phyloP scores from a whole-genome alignment of 2,888 invertebrate species.

The Dasysyrphus tricinctus region DNA sequence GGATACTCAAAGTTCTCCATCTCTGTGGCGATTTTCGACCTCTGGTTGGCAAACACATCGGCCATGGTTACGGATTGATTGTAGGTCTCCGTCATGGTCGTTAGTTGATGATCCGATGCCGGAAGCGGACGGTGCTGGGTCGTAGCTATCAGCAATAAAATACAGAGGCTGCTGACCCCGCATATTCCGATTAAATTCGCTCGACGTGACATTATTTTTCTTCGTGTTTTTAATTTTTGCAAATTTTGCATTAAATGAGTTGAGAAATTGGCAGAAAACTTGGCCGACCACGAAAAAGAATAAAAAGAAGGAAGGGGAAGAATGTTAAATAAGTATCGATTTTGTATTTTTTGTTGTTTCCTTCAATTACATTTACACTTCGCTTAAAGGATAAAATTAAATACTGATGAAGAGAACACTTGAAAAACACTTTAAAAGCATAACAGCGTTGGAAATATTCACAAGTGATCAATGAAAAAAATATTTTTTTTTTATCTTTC shows the following conservation, averaged over 20 bases:
- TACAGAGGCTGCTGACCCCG: conserved; percentile 83
- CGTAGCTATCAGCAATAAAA: conserved; percentile 83
- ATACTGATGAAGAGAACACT: conserved; percentile 15
- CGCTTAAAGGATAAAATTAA: background rate
- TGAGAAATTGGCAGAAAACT: background rate
- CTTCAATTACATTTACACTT: conserved; percentile 16
- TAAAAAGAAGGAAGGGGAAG: conserved; percentile 18
- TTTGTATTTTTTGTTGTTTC: conserved; percentile 37
- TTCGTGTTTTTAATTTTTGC: conserved; percentile 42
- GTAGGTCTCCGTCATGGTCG: conserved; percentile 77
- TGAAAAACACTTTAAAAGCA: conserved; percentile 29
- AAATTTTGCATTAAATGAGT: conserved; percentile 46
- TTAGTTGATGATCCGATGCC: conserved; percentile 67
- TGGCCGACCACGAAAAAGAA: conserved; percentile 10
- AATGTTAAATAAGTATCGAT: conserved; percentile 64
- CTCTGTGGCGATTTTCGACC: conserved; percentile 85
- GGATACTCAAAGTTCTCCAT: conserved; percentile 87
- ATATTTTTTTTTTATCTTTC: background rate
- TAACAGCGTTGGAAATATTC: conserved; percentile 4
- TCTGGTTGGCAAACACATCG: conserved; percentile 86
- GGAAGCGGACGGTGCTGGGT: conserved; percentile 82
- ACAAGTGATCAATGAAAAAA: conserved; percentile 10
- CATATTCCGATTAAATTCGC: conserved; percentile 83
- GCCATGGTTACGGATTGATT: conserved; percentile 84
- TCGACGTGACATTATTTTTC: conserved; percentile 81